phyloP scores from a whole-genome alignment of 1,140 invertebrate genomes.

The Phthorimaea operculella region DNA sequence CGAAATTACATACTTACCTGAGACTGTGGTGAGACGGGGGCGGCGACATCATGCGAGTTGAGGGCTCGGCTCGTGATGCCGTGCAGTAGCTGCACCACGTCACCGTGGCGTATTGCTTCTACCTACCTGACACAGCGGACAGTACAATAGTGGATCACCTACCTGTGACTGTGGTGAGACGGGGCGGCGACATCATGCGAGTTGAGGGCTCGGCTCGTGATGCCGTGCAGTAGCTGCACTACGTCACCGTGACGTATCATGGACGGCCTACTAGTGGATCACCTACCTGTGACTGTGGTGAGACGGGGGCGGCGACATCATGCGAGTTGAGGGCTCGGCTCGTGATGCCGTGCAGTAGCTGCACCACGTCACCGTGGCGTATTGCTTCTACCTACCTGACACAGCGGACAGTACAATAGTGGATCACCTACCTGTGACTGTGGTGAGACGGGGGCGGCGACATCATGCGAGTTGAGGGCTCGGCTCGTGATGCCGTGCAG shows the following conservation, averaged over 20 bases:
- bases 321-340: slow-evolving; percentile 93
- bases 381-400: too few relatives aligned
- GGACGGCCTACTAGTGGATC: slow-evolving; percentile 71
- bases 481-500: slow-evolving; percentile 94
- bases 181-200: slow-evolving; percentile 98
- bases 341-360: slow-evolving; percentile 94
- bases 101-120: slow-evolving; percentile 89
- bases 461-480: slow-evolving; percentile 94
- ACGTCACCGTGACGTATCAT: slow-evolving; percentile 90
- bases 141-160: too few relatives aligned
- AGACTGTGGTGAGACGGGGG: slow-evolving; percentile 91
- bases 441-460: slow-evolving; percentile 94
- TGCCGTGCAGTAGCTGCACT: slow-evolving; percentile 93
- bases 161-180: slow-evolving; percentile 91
- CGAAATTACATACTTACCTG: too few relatives aligned
- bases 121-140: too few relatives aligned
- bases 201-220: slow-evolving; percentile 90
- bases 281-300: slow-evolving; percentile 90
- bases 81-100: slow-evolving; percentile 92
- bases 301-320: slow-evolving; percentile 97
- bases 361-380: slow-evolving; percentile 90
- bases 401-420: slow-evolving; percentile 74
- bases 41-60: slow-evolving; percentile 98
- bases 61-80: slow-evolving; percentile 91
- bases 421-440: slow-evolving; percentile 89